Conservation (phyloP, 2,797 vertebrate genomes). For the Oophaga sylvatica region DNA sequence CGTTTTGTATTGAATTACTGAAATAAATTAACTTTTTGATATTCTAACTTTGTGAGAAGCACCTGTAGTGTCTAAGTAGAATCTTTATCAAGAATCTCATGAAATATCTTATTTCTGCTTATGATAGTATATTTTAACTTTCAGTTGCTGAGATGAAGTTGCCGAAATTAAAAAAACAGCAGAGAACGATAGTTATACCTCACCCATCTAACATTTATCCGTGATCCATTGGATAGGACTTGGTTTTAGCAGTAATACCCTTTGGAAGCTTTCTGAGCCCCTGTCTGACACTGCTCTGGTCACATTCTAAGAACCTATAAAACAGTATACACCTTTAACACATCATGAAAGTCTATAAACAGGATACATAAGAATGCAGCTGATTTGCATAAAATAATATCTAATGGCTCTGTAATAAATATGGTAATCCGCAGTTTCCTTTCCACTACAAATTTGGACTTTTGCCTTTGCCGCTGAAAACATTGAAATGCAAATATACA, state of each 20-base stretch:
- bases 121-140: not conserved
- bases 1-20: too few relatives aligned
- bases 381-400: not conserved
- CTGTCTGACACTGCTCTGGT: not conserved
- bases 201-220: not conserved
- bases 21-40: too few relatives aligned
- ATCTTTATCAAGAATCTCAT: not conserved
- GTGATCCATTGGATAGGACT: not conserved
- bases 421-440: not conserved
- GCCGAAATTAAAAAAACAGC: not conserved
- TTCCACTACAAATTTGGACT: not conserved
- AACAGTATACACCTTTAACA: not conserved
- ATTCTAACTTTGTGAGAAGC: too few relatives aligned
- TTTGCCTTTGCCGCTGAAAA: not conserved
- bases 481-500: slow-evolving; percentile 2
- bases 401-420: not conserved
- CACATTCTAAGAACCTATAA: not conserved
- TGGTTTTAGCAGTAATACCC: not conserved
- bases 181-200: too few relatives aligned
- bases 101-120: not conserved
- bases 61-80: too few relatives aligned
- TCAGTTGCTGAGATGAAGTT: not conserved
- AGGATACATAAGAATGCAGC: not conserved
- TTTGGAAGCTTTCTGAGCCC: not conserved
- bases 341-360: not conserved